phyloP scores from a whole-genome alignment of 2,888 invertebrate genomes.

The Incurvaria masculella region DNA sequence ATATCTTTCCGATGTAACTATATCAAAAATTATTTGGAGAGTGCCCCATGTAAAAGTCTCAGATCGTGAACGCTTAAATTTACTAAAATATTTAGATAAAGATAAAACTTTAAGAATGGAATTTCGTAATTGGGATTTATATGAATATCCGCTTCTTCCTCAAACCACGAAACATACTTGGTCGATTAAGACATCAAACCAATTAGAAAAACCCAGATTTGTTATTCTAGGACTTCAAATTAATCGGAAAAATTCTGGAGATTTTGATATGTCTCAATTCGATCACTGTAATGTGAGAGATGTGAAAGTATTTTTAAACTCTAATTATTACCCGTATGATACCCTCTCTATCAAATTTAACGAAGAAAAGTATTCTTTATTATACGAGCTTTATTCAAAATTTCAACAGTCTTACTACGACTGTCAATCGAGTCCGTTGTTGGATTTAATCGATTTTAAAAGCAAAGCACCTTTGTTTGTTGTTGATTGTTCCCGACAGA shows the following conservation, averaged over 20 bases:
- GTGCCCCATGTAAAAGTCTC: slow-evolving; percentile 1
- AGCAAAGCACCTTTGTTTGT: slow-evolving; percentile 10
- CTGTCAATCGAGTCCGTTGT: slow-evolving; percentile 8
- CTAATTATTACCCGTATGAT: slow-evolving; percentile 26
- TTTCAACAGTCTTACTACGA: slow-evolving; percentile 14
- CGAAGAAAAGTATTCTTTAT: slow-evolving; percentile 4
- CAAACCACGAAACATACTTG: slow-evolving; percentile 22
- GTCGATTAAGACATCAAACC: slow-evolving; percentile 23
- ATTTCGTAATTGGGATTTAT: slow-evolving; percentile 28
- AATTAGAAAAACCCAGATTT: slow-evolving; percentile 28
- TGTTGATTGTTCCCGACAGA: too few relatives aligned
- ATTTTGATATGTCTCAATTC: slow-evolving; percentile 16
- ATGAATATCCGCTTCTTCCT: slow-evolving; percentile 27
- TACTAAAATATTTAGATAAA: slow-evolving; percentile 18
- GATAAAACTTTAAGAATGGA: slow-evolving; percentile 17
- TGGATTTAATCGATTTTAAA: slow-evolving; percentile 10
- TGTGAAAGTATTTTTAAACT: slow-evolving; percentile 26
- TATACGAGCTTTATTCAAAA: slow-evolving; percentile 4
- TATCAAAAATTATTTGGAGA: slow-evolving; percentile 1
- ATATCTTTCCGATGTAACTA: too few relatives aligned
- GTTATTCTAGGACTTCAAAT: slow-evolving; percentile 30
- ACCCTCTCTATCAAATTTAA: slow-evolving; percentile 23
- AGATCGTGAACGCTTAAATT: too few relatives aligned
- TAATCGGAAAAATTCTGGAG: slow-evolving; percentile 21
- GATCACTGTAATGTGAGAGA: slow-evolving; percentile 24